Percentiles rank a stretch among this genome's conserved stretches.
Evolutionary conservation across 2,113 vertebrate species (phyloP).

Genomic region (Actenoides hombroni): DNA sequence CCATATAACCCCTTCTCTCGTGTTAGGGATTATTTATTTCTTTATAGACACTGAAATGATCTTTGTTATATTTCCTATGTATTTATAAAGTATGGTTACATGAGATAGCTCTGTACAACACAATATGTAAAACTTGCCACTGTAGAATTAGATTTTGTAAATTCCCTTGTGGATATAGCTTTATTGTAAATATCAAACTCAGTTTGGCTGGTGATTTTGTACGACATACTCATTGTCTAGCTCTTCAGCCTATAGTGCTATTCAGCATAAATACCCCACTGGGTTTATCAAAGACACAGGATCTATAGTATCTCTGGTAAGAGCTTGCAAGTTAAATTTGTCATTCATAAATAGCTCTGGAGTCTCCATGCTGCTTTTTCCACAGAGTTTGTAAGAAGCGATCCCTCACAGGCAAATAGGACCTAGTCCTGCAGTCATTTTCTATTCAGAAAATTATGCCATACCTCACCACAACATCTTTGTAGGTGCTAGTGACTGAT

Average conservation of each 20-base stretch:
- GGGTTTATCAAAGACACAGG: not conserved
- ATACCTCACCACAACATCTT: not conserved
- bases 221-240: not conserved
- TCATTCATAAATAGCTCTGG: not conserved
- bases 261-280: not conserved
- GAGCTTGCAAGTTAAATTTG: not conserved
- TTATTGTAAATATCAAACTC: not conserved
- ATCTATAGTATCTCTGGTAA: not conserved
- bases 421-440: not conserved
- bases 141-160: not conserved
- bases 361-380: not conserved
- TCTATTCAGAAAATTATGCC: not conserved
- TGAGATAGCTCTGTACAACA: not conserved
- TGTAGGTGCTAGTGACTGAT: not conserved
- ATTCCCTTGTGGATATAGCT: not conserved
- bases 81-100: not conserved
- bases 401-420: not conserved
- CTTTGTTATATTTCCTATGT: not conserved
- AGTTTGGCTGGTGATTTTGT: not conserved
- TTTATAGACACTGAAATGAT: not conserved
- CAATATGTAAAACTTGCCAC: not conserved
- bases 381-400: not conserved
- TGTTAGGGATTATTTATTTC: not conserved
- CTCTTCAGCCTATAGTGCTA: not conserved
- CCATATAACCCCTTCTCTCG: not conserved